A percentile compares a stretch with the other conserved stretches of the same genome.
phyloP scores from a whole-genome alignment of 2,113 vertebrate genomes.

The Pteruthius melanotis region DNA sequence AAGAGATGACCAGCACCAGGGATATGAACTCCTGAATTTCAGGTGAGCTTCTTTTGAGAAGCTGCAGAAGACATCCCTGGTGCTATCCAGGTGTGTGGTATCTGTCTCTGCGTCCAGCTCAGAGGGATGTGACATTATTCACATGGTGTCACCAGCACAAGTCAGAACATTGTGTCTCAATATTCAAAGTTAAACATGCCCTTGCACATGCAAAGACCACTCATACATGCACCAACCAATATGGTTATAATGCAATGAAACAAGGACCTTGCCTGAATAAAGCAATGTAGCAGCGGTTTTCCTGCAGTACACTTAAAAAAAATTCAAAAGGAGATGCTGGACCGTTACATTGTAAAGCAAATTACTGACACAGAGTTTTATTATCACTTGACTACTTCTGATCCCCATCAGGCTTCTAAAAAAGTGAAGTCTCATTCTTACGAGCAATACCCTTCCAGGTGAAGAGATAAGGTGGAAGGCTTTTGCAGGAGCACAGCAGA shows the following conservation, averaged over 20 bases:
- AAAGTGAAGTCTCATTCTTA: constrained; percentile 25
- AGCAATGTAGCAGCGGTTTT: background rate
- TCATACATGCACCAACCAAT: background rate
- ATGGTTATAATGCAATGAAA: background rate
- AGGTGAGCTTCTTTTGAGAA: background rate
- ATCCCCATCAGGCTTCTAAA: constrained; percentile 4
- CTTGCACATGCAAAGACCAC: background rate
- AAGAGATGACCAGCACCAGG: background rate
- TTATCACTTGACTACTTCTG: constrained; percentile 31
- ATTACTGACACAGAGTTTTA: background rate
- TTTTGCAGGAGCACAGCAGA: constrained; percentile 33
- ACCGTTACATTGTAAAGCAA: background rate
- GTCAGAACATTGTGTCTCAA: background rate
- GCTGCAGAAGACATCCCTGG: background rate
- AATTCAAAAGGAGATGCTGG: background rate
- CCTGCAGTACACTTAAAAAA: background rate
- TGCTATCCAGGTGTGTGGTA: background rate
- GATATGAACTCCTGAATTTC: background rate
- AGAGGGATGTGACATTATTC: background rate
- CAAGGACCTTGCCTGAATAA: background rate
- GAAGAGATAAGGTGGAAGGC: constrained; percentile 7
- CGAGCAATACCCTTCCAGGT: constrained; percentile 28
- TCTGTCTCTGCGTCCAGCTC: background rate
- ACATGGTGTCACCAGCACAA: background rate
- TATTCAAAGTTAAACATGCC: background rate